These are phyloP conservation scores for Drosophila arizonae DNA, from an alignment of 1,140 invertebrate genomes.

Conservation along the genomic window DNA sequence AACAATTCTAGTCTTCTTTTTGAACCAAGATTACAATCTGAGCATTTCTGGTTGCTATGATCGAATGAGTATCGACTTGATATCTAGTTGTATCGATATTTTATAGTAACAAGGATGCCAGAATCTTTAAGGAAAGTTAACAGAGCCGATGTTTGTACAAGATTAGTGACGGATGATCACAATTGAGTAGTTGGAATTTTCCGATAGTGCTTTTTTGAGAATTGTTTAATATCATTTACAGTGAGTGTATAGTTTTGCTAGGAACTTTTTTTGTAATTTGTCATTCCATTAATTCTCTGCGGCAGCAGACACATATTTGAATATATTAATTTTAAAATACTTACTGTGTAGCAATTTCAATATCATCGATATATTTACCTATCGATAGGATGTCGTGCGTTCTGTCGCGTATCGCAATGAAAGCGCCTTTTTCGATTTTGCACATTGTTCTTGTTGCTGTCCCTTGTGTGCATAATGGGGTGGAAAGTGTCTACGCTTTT, in stretches of 20 bases:
- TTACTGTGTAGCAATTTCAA: neutral
- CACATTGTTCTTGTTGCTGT: conserved; percentile 51
- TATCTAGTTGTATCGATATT: conserved; percentile 12
- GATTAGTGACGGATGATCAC: neutral
- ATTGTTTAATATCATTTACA: too few relatives aligned
- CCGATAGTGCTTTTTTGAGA: neutral
- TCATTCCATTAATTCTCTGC: too few relatives aligned
- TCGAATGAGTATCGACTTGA: conserved; percentile 16
- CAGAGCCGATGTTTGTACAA: neutral
- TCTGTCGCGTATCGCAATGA: conserved; percentile 18
- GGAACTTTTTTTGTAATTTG: too few relatives aligned
- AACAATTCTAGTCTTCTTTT: conserved; percentile 12
- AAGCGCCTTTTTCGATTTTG: conserved; percentile 49
- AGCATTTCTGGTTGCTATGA: conserved; percentile 15
- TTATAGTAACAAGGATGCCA: conserved; percentile 13
- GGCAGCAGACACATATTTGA: too few relatives aligned
- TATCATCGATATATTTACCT: conserved; percentile 19
- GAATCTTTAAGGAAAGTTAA: neutral
- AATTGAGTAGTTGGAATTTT: neutral
- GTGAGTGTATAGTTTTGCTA: too few relatives aligned
- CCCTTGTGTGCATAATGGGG: conserved; percentile 50
- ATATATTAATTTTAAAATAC: too few relatives aligned
- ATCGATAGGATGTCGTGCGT: conserved; percentile 47
- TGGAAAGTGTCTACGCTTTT: conserved; percentile 62
- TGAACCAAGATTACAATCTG: conserved; percentile 3